Evolutionary conservation across 2,797 vertebrate genomes (phyloP).

Genomic region (Manis crassicaudata): DNA sequence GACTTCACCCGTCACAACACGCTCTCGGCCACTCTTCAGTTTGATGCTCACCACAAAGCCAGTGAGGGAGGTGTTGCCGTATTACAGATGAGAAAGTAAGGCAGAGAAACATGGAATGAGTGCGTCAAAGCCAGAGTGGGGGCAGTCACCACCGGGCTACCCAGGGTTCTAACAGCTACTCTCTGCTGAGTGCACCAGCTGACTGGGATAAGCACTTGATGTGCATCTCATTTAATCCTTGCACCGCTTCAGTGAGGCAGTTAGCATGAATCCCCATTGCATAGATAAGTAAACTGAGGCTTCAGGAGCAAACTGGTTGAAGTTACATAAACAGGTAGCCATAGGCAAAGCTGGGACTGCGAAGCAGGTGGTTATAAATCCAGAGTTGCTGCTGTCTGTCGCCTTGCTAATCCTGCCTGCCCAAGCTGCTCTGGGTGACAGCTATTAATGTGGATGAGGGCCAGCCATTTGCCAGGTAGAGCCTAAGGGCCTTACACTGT

Average conservation of each 20-base stretch:
- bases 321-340: neutral
- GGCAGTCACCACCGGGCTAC: too few relatives aligned
- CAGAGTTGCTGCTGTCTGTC: accelerated
- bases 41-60: neutral
- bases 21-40: neutral
- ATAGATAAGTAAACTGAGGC: neutral
- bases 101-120: neutral
- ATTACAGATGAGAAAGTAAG: neutral
- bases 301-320: neutral
- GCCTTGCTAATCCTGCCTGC: neutral
- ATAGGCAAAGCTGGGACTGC: neutral
- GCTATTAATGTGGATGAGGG: neutral
- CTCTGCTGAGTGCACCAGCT: neutral
- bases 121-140: neutral
- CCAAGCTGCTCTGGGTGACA: neutral
- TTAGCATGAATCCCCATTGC: neutral
- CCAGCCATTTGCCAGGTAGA: neutral
- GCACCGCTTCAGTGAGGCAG: neutral
- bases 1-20: neutral
- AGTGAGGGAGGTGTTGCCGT: neutral
- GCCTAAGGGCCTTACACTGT: neutral
- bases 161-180: neutral
- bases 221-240: neutral
- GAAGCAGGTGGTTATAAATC: neutral
- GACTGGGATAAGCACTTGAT: neutral